These are phyloP conservation scores for Arctia plantaginis DNA, from an alignment of 2,888 invertebrate genomes.

Conservation along the genomic window DNA sequence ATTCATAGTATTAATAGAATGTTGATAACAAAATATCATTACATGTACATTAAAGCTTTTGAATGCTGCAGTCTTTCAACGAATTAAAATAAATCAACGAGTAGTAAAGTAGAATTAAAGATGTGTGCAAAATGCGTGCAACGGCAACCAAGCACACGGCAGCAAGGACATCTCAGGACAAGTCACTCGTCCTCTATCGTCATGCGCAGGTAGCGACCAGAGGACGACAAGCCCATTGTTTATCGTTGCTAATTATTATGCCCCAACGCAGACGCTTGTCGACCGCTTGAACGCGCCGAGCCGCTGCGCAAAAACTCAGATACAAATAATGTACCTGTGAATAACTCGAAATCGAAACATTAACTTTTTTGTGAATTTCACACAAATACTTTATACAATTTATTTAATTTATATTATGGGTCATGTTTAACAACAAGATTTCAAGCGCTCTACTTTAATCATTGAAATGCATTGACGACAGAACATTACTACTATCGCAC, in stretches of 20 bases:
- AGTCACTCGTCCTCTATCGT: constrained; percentile 80
- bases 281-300: constrained; percentile 63
- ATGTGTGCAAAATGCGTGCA: constrained; percentile 65
- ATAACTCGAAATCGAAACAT: constrained; percentile 53
- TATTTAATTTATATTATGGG: constrained; percentile 9
- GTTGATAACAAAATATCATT: neutral
- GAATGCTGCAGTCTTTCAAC: neutral
- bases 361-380: constrained; percentile 24
- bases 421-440: constrained; percentile 26
- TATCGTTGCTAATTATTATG: constrained; percentile 85
- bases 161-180: constrained; percentile 81
- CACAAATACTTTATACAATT: neutral
- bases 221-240: constrained; percentile 85
- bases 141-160: constrained; percentile 52
- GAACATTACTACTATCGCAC: constrained; percentile 75
- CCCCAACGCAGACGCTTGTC: constrained; percentile 78
- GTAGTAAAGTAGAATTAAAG: constrained; percentile 31
- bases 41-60: neutral
- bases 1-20: neutral
- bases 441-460: constrained; percentile 62
- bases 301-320: constrained; percentile 72
- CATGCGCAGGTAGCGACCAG: constrained; percentile 84
- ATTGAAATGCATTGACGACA: constrained; percentile 69
- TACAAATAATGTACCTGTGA: constrained; percentile 67
- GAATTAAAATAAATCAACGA: constrained; percentile 24